phyloP scores from a whole-genome alignment of 2,113 vertebrate genomes.

The Rana temporaria region DNA sequence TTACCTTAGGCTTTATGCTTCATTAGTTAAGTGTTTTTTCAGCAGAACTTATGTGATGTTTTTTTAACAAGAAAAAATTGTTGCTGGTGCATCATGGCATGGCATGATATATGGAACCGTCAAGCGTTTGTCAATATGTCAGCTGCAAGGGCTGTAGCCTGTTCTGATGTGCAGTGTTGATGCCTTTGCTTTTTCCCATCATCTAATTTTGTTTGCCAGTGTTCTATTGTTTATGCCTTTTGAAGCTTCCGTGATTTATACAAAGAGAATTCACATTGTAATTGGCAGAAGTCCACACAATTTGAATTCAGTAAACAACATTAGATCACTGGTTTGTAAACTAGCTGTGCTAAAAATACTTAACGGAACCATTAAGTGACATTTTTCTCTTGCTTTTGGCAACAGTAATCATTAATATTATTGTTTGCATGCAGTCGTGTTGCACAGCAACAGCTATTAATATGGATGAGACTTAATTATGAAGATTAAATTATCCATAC shows the following conservation, averaged over 20 bases:
- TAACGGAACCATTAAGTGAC: constrained; percentile 55
- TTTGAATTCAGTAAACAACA: constrained; percentile 72
- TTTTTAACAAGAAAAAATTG: constrained; percentile 12
- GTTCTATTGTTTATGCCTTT: constrained; percentile 45
- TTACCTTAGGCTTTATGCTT: constrained; percentile 63
- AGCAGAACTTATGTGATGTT: constrained; percentile 23
- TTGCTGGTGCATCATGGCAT: constrained; percentile 45
- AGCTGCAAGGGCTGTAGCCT: constrained; percentile 73
- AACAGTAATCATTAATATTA: constrained; percentile 55
- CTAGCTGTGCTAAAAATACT: constrained; percentile 63
- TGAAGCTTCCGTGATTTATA: constrained; percentile 71
- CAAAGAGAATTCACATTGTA: constrained; percentile 76
- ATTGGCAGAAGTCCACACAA: constrained; percentile 72
- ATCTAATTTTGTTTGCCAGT: constrained; percentile 50
- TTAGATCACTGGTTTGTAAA: constrained; percentile 66
- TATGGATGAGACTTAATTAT: constrained; percentile 63
- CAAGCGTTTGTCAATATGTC: constrained; percentile 71
- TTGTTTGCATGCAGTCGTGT: constrained; percentile 56
- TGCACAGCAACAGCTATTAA: constrained; percentile 63
- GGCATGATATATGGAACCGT: constrained; percentile 70
- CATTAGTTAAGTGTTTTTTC: constrained; percentile 45
- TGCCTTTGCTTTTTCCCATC: neutral
- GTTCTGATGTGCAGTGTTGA: constrained; percentile 57
- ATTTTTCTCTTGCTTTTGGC: constrained; percentile 58
- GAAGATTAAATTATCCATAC: constrained; percentile 61